A percentile compares a stretch with the other conserved stretches of the same genome.
Evolutionary conservation across 1,140 invertebrate genomes (phyloP).

Genomic region (Cherax quadricarinatus): DNA sequence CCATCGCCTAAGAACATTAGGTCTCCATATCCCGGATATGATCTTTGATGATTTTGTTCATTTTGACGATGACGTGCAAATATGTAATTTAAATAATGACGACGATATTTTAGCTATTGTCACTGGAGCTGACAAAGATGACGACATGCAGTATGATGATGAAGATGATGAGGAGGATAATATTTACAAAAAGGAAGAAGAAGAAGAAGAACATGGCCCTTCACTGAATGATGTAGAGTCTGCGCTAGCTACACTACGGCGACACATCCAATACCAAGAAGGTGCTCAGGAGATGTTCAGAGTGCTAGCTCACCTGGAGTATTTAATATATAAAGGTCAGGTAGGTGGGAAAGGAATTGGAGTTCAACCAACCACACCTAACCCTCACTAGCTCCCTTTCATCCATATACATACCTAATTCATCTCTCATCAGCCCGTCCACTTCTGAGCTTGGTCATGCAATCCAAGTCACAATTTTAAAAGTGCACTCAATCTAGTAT

Average conservation of each 20-base stretch:
- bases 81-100: conserved; percentile 66
- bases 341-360: conserved; percentile 54
- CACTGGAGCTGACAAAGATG: conserved; percentile 60
- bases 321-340: conserved; percentile 66
- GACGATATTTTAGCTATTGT: conserved; percentile 70
- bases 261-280: conserved; percentile 66
- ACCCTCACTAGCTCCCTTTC: conserved; percentile 4
- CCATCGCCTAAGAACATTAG: conserved; percentile 43
- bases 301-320: conserved; percentile 63
- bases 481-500: neutral
- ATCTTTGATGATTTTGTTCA: conserved; percentile 70
- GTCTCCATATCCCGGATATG: conserved; percentile 49
- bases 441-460: neutral
- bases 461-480: neutral
- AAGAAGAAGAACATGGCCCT: conserved; percentile 24
- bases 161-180: conserved; percentile 56
- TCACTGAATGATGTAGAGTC: conserved; percentile 54
- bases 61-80: conserved; percentile 70
- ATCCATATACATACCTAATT: neutral
- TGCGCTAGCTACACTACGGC: conserved; percentile 46
- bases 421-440: neutral
- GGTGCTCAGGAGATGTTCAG: conserved; percentile 68
- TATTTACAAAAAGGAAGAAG: conserved; percentile 20
- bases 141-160: conserved; percentile 36
- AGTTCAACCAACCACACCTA: conserved; percentile 55